Evolutionary conservation across 2,113 vertebrate species (phyloP), one percentile per base, ranked within the genome.

Genomic region (Athene cunicularia): DNA sequence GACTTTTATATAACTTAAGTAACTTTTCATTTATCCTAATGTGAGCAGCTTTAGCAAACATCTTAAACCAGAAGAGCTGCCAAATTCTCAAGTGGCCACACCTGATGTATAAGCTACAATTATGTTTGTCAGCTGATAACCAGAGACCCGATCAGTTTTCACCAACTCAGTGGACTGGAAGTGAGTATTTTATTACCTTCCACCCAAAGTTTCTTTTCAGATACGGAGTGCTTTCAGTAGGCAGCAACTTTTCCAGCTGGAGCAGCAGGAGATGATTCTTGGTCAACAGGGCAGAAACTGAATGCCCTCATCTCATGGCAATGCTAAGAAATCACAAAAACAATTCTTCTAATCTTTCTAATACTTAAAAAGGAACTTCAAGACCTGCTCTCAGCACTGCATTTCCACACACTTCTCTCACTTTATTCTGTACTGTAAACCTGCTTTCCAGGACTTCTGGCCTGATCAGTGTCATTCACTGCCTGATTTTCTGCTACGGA

Each of bases 51-150:
- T 67, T 52, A 90, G 68, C 71, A 93, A 95, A 83, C 35, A 41
- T 53, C 39, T 76, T 82, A 58, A 75, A 58, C 53, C 6, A 21
- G 62, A 81, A 66, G 32, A 89, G 39, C 58, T 91, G 83, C 71
- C 91, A 96, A 96, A 94, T 56, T 95, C 77, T 95, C 80, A 53
- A 92, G 91, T 79, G 83, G 72, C 43, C 49, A 45, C 53, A 3
- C 56, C 67, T 93, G 86, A 95, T 94, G 97, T 87, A 89, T 58
- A 82, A 84, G 62, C 58, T 89, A 62, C 86, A 95, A 89, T 97
- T 95, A 95, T 59, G 62, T 94, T 91, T 94, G 83, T 89, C 93
- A 90, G 91, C 80, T 95, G 91, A 94, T 87, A 96, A 97, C 70
- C 91, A 90, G 73, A 90, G 74, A 87, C 53, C 49, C 24, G 58